A percentile compares a stretch with the other conserved stretches of the same genome.
phyloP scores from a whole-genome alignment of 2,113 vertebrate species.

The Passer domesticus region DNA sequence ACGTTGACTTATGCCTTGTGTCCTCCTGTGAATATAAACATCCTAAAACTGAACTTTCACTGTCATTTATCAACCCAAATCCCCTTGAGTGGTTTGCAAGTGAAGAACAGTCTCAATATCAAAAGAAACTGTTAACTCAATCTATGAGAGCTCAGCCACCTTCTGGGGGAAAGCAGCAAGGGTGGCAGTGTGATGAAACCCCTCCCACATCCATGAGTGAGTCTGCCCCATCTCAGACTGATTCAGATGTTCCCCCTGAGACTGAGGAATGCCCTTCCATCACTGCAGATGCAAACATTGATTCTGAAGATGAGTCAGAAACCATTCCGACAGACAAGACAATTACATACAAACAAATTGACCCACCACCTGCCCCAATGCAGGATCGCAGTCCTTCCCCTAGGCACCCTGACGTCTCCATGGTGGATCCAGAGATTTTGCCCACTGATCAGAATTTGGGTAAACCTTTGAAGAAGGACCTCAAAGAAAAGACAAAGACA shows the following conservation, averaged over 20 bases:
- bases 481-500: slow-evolving; percentile 85
- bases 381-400: slow-evolving; percentile 86
- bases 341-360: slow-evolving; percentile 85
- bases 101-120: background rate
- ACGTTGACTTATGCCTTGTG: background rate
- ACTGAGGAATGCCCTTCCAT: slow-evolving; percentile 69
- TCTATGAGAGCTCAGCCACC: background rate
- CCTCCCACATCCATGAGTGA: background rate
- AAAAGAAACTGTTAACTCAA: background rate
- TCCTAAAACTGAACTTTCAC: background rate
- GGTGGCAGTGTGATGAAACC: background rate
- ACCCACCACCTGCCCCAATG: slow-evolving; percentile 82
- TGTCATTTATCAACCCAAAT: background rate
- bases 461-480: slow-evolving; percentile 84
- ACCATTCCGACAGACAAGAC: slow-evolving; percentile 92
- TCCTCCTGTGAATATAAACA: background rate
- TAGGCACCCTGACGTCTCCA: slow-evolving; percentile 87
- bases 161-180: background rate
- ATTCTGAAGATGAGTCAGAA: slow-evolving; percentile 95
- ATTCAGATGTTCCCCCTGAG: background rate
- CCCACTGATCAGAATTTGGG: slow-evolving; percentile 84
- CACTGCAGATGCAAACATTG: slow-evolving; percentile 91
- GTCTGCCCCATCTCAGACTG: background rate
- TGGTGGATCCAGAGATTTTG: slow-evolving; percentile 91
- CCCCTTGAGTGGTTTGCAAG: background rate